Percentiles rank a stretch among this genome's conserved stretches.
phyloP scores from a whole-genome alignment of 2,888 invertebrate species.

The Sinhomidia bicolor region DNA sequence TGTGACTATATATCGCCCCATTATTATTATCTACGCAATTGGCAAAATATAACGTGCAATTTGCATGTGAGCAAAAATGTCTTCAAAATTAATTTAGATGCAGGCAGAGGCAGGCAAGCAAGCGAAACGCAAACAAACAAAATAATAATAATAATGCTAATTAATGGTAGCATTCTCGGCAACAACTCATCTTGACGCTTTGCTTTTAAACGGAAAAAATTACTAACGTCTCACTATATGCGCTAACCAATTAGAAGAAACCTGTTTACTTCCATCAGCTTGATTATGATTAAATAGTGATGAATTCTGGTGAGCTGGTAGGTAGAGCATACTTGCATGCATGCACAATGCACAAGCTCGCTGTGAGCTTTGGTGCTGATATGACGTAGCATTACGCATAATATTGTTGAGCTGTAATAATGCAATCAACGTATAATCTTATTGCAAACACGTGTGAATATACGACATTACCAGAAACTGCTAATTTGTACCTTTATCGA shows the following conservation, averaged over 20 bases:
- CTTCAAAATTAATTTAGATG: slow-evolving; percentile 23
- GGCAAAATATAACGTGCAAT: background rate
- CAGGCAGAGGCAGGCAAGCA: background rate
- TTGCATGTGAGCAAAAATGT: background rate
- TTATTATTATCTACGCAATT: slow-evolving; percentile 11
- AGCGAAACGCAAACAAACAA: too few species aligned
- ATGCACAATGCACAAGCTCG: too few species aligned
- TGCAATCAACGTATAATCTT: too few species aligned
- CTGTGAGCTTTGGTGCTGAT: background rate
- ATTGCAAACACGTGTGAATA: too few species aligned
- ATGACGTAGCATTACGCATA: too few species aligned
- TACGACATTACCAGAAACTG: background rate
- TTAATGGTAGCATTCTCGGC: background rate
- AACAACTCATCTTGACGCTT: background rate
- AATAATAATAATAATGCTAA: too few species aligned
- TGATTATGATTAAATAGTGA: background rate
- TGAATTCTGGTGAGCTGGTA: background rate
- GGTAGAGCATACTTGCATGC: too few species aligned
- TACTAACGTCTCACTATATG: background rate
- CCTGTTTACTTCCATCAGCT: slow-evolving; percentile 63
- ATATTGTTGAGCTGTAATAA: background rate
- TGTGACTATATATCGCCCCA: background rate
- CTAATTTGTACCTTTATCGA: background rate
- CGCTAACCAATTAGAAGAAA: background rate
- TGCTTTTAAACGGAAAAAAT: background rate